Evolutionary conservation across 1,140 invertebrate species (phyloP), one percentile per base, ranked within the genome.

Genomic region (Drosophila micromelanica): DNA sequence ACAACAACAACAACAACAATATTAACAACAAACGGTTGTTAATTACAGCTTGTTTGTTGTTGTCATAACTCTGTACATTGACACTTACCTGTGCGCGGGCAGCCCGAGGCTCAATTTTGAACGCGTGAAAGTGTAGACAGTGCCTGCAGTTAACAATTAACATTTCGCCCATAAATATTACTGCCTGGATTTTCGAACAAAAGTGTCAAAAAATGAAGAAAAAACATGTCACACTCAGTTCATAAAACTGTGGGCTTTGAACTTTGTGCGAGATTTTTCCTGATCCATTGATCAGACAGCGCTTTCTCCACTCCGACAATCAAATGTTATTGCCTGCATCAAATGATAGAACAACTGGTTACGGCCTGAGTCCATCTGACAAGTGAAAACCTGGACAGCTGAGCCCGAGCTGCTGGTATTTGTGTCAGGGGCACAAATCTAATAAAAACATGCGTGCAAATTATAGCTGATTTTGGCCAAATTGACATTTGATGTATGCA

Each of bases 111-210:
- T 64, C 27, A 57, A 55, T 37, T 60, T 67, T 56, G 30, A 48
- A 17, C 48, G 67, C 84, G 82, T 73, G 82, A 86, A 86, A 86
- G 82, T 82, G 78, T 67, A 67, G 82, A 82, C 76, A 78, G 71
- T 40, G 52, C 30, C 27, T 62, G 65, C 42, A 68, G 51, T 35
- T 49, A 73, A 77, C 80, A 80, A 86, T 78, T 82, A 82, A 70
- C 75, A 82, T 86, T 81, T 82, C 59, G 68, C 17, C 82, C 51
- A 73, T 81, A 81, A 87, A 80, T 73, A 68, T 62, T 32, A 67
- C 67, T 72, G 42, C 65, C 73, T 68, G 60, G 65, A 76, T 79
- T 64, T 79, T 74, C 64, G 79, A 82, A 71, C 63, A 70, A 23
- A 62, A 63, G 60, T 65, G 67, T 63, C 69, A 72, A 80, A 70